Base-by-base conservation (phyloP, 2,797 vertebrate genomes). In the Strix occidentalis region DNA sequence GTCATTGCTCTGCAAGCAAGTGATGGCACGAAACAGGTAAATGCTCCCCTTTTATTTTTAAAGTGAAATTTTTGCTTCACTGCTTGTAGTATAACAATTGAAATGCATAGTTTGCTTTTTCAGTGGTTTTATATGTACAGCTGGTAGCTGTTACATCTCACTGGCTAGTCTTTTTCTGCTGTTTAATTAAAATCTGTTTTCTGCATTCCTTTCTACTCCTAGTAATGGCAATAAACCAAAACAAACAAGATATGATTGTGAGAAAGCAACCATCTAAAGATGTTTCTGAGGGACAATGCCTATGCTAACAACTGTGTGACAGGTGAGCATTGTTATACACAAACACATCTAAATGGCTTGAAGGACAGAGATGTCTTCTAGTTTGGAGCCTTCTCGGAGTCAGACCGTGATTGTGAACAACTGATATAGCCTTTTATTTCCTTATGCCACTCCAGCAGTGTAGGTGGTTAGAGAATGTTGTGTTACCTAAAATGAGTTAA, bases 41-140 rank as follows among this genome's bases (percentile, higher is more conserved):
- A 61, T 87, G 68, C 37, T 77, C n/a, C 24, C 41, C 43, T 74
- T 89, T 89, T 84, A 39, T 82, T 95, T 93, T 84, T 69, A 31
- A 89, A 79, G 46, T 82, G 75, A 85, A 90, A 76, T 88, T 95
- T 92, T 70, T 90, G 82, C 69, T 90, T 88, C 65, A 10, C 35
- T 78, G 46, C 70, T 80, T 31, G 24, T 41, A 64, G 33, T 63
- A 14, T 56, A 85, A 58, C 25, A 75, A 51, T 5, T 83, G 84
- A 74, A 96, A 89, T 15, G 41, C 43, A 63, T 33, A 51, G 61
- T 81, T 92, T 94, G 37, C 33, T 81, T 92, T 92, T 51, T 31
- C 23, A 33, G 6, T 57, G 33, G 16, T 93, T 93, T 93, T 87
- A 11, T 61, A 19, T 16, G 8, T 72, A 63, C 5, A 63, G 9